Evolutionary conservation across 2,888 invertebrate species (phyloP).

Genomic region (Adineta ricciae): DNA sequence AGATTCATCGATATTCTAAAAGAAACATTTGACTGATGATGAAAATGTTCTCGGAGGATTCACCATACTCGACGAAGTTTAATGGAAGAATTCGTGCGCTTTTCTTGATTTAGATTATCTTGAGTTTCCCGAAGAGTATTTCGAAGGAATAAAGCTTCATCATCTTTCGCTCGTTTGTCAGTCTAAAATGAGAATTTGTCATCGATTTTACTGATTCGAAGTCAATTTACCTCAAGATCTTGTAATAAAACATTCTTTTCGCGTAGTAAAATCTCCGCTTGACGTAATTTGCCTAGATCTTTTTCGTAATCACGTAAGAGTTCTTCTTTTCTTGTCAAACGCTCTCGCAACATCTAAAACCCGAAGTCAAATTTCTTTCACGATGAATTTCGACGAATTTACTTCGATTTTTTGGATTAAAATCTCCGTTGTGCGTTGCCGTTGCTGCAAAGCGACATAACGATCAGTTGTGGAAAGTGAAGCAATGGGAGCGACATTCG

Average conservation of each 20-base stretch:
- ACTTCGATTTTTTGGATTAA: slow-evolving; percentile 7
- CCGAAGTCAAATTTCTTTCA: no score
- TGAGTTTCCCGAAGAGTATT: slow-evolving; percentile 44
- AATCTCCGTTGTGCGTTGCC: neutral
- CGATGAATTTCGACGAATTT: neutral
- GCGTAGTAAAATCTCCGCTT: slow-evolving; percentile 33
- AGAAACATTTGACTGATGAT: no score
- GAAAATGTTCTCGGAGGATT: no score
- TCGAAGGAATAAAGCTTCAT: slow-evolving; percentile 46
- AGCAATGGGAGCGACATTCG: neutral
- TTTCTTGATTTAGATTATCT: slow-evolving; percentile 47
- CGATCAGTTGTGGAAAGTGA: neutral
- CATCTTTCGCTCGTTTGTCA: slow-evolving; percentile 42
- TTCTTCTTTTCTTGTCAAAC: slow-evolving; percentile 45
- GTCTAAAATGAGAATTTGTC: slow-evolving; percentile 36
- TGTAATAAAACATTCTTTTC: slow-evolving; percentile 35
- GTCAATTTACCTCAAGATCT: slow-evolving; percentile 28
- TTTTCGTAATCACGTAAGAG: slow-evolving; percentile 47
- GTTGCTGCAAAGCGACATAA: slow-evolving; percentile 13
- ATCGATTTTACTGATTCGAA: neutral
- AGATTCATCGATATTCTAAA: slow-evolving; percentile 23
- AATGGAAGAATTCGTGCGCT: slow-evolving; percentile 46
- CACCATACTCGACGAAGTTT: slow-evolving; percentile 44
- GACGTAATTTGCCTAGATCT: slow-evolving; percentile 48
- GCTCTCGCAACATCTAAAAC: slow-evolving; percentile 40